Evolutionary conservation across 2,888 invertebrate genomes (phyloP).

Genomic region (Epinotia nisella): DNA sequence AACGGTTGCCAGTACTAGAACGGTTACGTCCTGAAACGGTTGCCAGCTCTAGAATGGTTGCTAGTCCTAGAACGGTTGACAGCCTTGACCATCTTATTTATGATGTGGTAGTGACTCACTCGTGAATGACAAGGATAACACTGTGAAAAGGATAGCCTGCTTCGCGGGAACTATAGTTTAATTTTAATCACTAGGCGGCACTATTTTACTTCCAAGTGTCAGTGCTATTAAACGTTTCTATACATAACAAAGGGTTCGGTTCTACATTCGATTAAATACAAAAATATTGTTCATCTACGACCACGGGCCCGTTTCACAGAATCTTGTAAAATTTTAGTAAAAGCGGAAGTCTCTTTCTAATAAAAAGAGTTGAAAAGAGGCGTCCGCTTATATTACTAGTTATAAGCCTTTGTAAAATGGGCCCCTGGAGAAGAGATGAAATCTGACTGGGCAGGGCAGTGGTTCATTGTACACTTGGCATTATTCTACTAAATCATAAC

Average conservation of each 20-base stretch:
- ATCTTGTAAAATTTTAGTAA: neutral
- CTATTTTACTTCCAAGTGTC: neutral
- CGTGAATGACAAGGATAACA: neutral
- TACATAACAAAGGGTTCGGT: neutral
- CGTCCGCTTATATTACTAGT: neutral
- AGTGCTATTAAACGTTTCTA: neutral
- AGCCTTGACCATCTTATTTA: neutral
- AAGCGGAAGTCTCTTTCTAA: neutral
- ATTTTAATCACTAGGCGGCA: neutral
- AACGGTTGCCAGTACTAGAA: too few relatives aligned
- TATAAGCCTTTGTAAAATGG: too few relatives aligned
- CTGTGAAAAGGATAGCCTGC: neutral
- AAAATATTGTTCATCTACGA: slow-evolving; percentile 27
- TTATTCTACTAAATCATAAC: slow-evolving; percentile 4
- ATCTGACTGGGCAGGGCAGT: slow-evolving; percentile 22
- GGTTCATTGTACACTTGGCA: slow-evolving; percentile 19
- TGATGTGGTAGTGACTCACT: neutral
- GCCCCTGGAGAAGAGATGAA: slow-evolving; percentile 3
- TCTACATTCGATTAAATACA: slow-evolving; percentile 17
- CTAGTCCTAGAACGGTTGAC: too few relatives aligned
- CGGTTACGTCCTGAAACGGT: neutral
- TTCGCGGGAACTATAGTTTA: slow-evolving; percentile 3
- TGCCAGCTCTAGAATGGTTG: neutral
- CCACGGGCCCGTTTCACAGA: neutral
- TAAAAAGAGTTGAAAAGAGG: neutral